Evolutionary conservation across 2,888 invertebrate genomes (phyloP).

Genomic region (Mythimna loreyi): DNA sequence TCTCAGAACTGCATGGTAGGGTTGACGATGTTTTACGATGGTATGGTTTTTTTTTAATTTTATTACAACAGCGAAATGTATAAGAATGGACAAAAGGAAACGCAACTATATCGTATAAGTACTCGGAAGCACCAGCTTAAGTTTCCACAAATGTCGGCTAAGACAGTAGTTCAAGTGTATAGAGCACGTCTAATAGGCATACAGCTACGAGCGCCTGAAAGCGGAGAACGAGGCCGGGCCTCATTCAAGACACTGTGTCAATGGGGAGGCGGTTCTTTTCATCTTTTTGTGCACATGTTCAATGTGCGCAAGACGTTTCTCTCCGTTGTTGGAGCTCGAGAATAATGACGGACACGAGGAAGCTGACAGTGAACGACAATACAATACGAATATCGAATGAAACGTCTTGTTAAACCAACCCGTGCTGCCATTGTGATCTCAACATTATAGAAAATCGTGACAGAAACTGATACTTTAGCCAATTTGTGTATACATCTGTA

Average conservation of each 20-base stretch:
- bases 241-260: constrained; percentile 84
- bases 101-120: constrained; percentile 43
- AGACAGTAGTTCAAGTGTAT: constrained; percentile 68
- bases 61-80: constrained; percentile 47
- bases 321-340: constrained; percentile 55
- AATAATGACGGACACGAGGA: constrained; percentile 61
- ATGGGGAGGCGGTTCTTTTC: constrained; percentile 82
- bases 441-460: constrained; percentile 11
- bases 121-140: constrained; percentile 49
- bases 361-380: constrained; percentile 58
- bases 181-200: constrained; percentile 74
- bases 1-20: constrained; percentile 63
- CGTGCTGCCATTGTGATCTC: constrained; percentile 39
- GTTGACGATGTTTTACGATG: constrained; percentile 76
- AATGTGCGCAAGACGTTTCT: constrained; percentile 73
- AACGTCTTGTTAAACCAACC: constrained; percentile 37
- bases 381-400: constrained; percentile 56
- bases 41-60: constrained; percentile 79
- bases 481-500: constrained; percentile 35
- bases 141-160: constrained; percentile 64
- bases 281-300: constrained; percentile 77
- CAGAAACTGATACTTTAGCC: constrained; percentile 29
- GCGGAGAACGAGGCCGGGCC: constrained; percentile 83
- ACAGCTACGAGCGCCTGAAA: constrained; percentile 77
- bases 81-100: constrained; percentile 45